Percentiles rank a stretch among this genome's conserved stretches.
phyloP scores from a whole-genome alignment of 2,113 vertebrate species.

The Hemiscyllium ocellatum region DNA sequence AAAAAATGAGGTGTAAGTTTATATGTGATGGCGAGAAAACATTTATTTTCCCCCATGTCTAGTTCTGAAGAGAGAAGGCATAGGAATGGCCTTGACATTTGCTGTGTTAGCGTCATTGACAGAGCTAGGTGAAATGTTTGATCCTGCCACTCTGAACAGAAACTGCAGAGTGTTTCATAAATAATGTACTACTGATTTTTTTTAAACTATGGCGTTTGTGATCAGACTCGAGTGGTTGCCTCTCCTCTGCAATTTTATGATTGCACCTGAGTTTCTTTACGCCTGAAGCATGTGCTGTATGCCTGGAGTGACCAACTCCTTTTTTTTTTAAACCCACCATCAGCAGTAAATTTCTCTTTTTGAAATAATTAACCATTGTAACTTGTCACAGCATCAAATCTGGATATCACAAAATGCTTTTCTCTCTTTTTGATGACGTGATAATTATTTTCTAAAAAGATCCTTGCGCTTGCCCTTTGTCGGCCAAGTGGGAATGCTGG shows the following conservation, averaged over 20 bases:
- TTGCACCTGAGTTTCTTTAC: slow-evolving; percentile 6
- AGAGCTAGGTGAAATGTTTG: slow-evolving; percentile 33
- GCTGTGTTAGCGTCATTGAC: slow-evolving; percentile 45
- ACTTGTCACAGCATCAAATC: background rate
- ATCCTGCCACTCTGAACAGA: slow-evolving; percentile 34
- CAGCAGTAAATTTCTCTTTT: background rate
- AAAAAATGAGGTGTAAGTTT: background rate
- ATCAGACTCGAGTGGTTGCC: slow-evolving; percentile 33
- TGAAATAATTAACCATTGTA: background rate
- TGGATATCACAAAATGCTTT: background rate
- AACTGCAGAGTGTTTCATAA: slow-evolving; percentile 39
- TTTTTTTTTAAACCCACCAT: background rate
- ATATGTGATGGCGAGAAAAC: background rate
- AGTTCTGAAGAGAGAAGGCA: background rate
- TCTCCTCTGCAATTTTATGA: slow-evolving; percentile 36
- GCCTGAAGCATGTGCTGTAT: background rate
- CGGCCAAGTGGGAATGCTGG: background rate
- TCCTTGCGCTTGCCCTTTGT: background rate
- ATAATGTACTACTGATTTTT: slow-evolving; percentile 36
- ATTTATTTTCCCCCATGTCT: background rate
- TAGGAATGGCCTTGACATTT: slow-evolving; percentile 39
- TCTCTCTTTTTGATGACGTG: background rate
- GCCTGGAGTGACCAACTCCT: background rate
- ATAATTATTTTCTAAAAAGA: background rate
- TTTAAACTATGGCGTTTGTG: slow-evolving; percentile 6